Base-by-base conservation (phyloP, 2,888 invertebrate species). In the Ctenicera cuprea region DNA sequence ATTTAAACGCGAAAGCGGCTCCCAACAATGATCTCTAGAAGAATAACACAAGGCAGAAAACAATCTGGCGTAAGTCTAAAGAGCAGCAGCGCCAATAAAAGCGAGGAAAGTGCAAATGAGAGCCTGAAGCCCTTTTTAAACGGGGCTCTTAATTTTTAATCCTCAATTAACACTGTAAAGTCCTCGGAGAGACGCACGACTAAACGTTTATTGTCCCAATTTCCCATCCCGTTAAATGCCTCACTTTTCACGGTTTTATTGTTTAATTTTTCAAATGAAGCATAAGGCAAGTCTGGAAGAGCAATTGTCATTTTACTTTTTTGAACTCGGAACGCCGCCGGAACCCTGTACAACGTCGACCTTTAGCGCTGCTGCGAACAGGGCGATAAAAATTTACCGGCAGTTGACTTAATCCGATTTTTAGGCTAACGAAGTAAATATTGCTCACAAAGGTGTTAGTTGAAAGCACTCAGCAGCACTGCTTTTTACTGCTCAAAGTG, bases 121-220 rank as follows among this genome's bases (percentile, higher is more conserved):
- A 70, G 73, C 74, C 74, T 62, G 65, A 74, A 74, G 70, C 69
- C 72, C 57, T 70, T 73, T 75, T 73, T 76, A 77, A 76, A 74
- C 64, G 74, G 61, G 43, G 67, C 76, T 71, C 77, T 77, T 77
- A 76, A 77, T 77, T 77, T 77, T 77, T 77, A 77, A 77, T 77
- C 77, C 76, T 71, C 76, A 77, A 77, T 77, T 77, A 77, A 77
- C 77, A 77, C 74, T 72, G 74, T 50, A 76, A 74, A 71, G 74
- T 76, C 73, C 73, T 73, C 65, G 48, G 69, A 67, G 74, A 71
- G 63, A 74, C 72, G 74, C 73, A 74, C 70, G 72, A 67, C 69
- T 77, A 74, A 76, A 73, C 70, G 73, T 65, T 75, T 73, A 75
- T 77, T 77, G 75, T 77, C 71, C 66, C 67, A 73, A 75, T 75